phyloP scores from a whole-genome alignment of 2,113 vertebrate species.

The Perca fluviatilis region DNA sequence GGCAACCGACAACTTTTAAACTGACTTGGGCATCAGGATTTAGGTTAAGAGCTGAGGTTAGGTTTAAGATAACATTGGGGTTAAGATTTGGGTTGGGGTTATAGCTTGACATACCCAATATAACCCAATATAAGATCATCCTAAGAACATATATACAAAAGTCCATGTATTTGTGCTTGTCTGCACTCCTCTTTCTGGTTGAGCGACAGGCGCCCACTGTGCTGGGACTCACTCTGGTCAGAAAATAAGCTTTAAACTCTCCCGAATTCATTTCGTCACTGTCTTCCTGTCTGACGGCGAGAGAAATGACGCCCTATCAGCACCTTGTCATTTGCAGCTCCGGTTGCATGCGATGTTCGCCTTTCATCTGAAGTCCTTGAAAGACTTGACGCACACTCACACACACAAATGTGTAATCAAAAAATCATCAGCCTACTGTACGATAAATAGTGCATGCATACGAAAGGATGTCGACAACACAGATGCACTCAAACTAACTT shows the following conservation, averaged over 20 bases:
- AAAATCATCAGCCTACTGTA: conserved; percentile 3
- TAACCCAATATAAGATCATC: not conserved
- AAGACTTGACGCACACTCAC: not conserved
- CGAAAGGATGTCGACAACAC: not conserved
- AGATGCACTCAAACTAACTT: not conserved
- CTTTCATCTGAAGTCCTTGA: conserved; percentile 30
- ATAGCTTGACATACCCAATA: not conserved
- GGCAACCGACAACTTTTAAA: too few relatives aligned
- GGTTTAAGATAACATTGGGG: too few relatives aligned
- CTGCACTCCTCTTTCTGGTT: not conserved
- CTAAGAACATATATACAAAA: not conserved
- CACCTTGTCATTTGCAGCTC: conserved; percentile 26
- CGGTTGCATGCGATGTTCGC: not conserved
- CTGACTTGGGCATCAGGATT: not conserved
- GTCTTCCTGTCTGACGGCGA: not conserved
- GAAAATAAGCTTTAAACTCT: conserved; percentile 16
- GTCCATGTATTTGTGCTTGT: too few relatives aligned
- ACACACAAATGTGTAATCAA: conserved; percentile 1
- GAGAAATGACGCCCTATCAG: conserved; percentile 31
- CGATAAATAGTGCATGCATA: not conserved
- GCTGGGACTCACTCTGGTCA: not conserved
- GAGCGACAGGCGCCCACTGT: too few relatives aligned
- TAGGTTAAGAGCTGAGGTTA: not conserved
- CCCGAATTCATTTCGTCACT: conserved; percentile 18
- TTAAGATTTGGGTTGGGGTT: too few relatives aligned